Conservation (phyloP, 2,797 vertebrate species). For the Hypotaenidia okinawae region DNA sequence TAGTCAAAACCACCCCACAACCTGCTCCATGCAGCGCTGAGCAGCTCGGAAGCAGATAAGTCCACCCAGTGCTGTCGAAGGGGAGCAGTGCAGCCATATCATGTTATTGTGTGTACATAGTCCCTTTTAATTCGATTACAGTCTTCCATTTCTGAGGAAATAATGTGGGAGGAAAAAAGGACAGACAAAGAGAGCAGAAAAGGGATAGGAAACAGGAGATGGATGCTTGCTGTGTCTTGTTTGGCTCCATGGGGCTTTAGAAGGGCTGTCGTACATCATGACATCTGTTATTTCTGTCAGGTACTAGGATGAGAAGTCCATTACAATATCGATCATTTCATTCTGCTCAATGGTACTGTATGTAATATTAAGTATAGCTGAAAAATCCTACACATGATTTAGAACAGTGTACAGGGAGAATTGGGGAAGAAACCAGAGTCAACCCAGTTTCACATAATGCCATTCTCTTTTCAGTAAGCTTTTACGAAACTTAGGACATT, state of each 20-base stretch:
- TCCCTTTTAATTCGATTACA: constrained; percentile 48
- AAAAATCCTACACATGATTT: constrained; percentile 33
- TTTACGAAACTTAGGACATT: constrained; percentile 31
- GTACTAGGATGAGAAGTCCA: constrained; percentile 27
- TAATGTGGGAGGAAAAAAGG: constrained; percentile 60
- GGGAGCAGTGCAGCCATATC: not conserved
- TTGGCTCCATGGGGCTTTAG: constrained; percentile 44
- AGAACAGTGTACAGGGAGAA: not conserved
- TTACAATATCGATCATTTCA: constrained; percentile 52
- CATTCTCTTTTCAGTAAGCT: constrained; percentile 34
- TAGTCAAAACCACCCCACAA: not conserved
- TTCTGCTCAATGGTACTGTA: not conserved
- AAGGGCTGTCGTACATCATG: constrained; percentile 44
- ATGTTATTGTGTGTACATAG: not conserved
- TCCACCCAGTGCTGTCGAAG: rapidly evolving
- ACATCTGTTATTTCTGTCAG: constrained; percentile 55
- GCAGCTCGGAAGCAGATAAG: not conserved
- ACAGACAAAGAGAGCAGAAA: constrained; percentile 24
- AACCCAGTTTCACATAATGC: constrained; percentile 20
- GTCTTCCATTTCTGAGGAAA: constrained; percentile 46
- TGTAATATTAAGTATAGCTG: not conserved
- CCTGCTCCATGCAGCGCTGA: rapidly evolving
- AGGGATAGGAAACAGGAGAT: constrained; percentile 31
- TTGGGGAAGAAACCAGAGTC: not conserved
- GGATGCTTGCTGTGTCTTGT: not conserved